Conservation (phyloP, 2,797 vertebrate genomes). For the Paguma larvata region DNA sequence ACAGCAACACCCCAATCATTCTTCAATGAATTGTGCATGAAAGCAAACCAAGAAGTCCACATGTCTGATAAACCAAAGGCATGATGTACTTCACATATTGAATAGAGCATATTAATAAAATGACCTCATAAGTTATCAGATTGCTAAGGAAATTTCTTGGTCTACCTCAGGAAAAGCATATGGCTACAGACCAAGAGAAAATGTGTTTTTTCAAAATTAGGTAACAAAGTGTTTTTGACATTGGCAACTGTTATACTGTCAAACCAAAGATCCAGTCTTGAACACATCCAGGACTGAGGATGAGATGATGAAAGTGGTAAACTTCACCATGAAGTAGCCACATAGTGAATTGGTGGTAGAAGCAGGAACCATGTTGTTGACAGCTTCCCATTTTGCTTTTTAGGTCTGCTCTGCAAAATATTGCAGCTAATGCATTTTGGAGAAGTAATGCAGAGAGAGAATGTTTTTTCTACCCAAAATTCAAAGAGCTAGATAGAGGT, state of each 20-base stretch:
- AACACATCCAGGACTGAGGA: background rate
- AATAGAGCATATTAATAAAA: background rate
- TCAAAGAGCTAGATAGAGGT: background rate
- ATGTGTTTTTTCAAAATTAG: background rate
- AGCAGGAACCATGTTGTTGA: background rate
- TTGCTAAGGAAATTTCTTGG: background rate
- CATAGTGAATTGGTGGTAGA: background rate
- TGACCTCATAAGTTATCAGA: conserved; percentile 5
- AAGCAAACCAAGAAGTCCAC: conserved; percentile 12
- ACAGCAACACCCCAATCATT: background rate
- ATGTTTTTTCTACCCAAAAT: background rate
- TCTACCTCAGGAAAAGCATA: background rate
- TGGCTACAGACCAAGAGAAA: background rate
- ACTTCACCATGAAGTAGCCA: background rate
- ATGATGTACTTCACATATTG: background rate
- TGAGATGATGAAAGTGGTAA: background rate
- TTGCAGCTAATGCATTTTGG: background rate
- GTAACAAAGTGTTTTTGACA: background rate
- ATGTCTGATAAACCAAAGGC: background rate
- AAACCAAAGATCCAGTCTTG: background rate
- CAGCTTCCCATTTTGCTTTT: background rate
- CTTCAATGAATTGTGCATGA: background rate
- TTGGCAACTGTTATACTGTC: background rate
- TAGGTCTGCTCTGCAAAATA: background rate
- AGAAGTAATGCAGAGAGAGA: background rate